Evolutionary conservation across 2,797 vertebrate genomes (phyloP), one percentile per base, ranked within the genome.

Genomic region (Paramormyrops hopkinsi): DNA sequence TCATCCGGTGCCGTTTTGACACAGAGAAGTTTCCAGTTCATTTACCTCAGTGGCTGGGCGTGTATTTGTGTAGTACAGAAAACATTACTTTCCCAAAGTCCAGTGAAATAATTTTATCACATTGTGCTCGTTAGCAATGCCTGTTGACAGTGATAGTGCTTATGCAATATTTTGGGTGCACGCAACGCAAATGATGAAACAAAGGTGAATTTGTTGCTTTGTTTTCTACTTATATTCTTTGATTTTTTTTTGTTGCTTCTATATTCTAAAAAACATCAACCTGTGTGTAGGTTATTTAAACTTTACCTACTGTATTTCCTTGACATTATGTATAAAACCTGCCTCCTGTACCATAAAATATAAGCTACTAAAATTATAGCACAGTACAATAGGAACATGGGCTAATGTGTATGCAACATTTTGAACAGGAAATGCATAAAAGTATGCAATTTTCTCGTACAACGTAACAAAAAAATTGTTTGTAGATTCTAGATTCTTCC

Each of bases 1-100:
- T 86, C 86, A 86, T 87, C 59, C n/a, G 17, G 22, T 76, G n/a
- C 89, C 73, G 62, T 29, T 54, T 69, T 89, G 62, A 84, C 89
- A 33, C 17, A 25, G 83, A 54, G 59, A 69, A 51, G 37, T 62
- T 89, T 85, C 17, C 44, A 76, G 46, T 29, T 76, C 48, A 76
- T 76, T 89, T 76, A 25, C n/a, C 83, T 41, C 59, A 17, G 41
- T 48, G 76, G 88, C 46, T 62, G 56, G 17, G 82, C 82, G 6
- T 12, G 22, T 46, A 46, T 50, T 46, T 84, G 9, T 25, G n/a
- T 9, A 25, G 41, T 50, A 84, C n/a, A 25, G 46, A 25, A 44
- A 48, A 84, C 82, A n/a, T 84, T 84, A 22, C 41, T 84, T 50
- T 48, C 19, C 3, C 1, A 12, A 8, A 83, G 44, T 22, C 5